phyloP scores from a whole-genome alignment of 2,888 invertebrate species.

The Lithophane leautieri region DNA sequence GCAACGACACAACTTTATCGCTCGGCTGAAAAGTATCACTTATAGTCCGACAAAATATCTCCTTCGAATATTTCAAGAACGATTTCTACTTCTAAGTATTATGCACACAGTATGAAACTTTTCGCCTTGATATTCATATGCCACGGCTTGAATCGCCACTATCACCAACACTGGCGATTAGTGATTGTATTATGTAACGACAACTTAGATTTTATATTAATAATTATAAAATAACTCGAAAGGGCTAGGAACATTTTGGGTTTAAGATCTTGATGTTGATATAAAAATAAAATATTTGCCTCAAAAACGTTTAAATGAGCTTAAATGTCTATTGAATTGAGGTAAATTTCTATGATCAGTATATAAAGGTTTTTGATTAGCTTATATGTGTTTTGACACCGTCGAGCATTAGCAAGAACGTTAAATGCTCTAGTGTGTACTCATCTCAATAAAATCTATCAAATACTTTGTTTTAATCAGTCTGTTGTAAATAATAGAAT shows the following conservation, averaged over 20 bases:
- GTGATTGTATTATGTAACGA: constrained; percentile 65
- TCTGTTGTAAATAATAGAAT: constrained; percentile 51
- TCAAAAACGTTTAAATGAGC: neutral
- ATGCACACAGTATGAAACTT: constrained; percentile 27
- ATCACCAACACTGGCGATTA: constrained; percentile 39
- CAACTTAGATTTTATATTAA: constrained; percentile 71
- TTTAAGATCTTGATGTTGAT: constrained; percentile 19
- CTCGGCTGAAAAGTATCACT: neutral
- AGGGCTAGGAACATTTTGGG: constrained; percentile 66
- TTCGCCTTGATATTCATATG: constrained; percentile 15
- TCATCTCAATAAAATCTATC: neutral
- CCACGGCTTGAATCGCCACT: constrained; percentile 51
- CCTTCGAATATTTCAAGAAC: neutral
- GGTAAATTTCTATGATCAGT: too few relatives aligned
- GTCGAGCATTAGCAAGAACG: neutral
- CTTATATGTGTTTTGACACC: too few relatives aligned
- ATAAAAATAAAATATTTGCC: neutral
- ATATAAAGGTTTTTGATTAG: neutral
- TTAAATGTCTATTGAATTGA: neutral
- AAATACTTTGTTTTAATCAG: constrained; percentile 3
- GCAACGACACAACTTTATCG: neutral
- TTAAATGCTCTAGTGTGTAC: neutral
- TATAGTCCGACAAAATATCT: neutral
- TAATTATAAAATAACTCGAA: constrained; percentile 70
- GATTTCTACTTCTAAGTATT: constrained; percentile 11